A percentile compares a stretch with the other conserved stretches of the same genome.
These are phyloP conservation scores for Stichopus chloronotus DNA, from an alignment of 35 echinoderm and acorn worm genomes.

Conservation along the genomic window DNA sequence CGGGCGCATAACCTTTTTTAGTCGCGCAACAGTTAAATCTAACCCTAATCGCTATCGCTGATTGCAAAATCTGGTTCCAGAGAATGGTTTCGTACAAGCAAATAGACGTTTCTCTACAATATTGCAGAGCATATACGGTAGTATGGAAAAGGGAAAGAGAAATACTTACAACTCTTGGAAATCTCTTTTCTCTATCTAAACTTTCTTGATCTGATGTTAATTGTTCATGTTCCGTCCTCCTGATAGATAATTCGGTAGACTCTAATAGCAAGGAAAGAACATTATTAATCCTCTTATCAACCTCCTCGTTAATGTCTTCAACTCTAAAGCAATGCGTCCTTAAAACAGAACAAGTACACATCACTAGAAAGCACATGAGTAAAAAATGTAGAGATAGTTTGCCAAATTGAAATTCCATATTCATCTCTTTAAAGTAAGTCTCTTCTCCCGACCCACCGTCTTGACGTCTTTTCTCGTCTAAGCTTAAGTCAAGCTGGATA, in stretches of 20 bases:
- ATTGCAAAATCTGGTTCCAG: too few species aligned
- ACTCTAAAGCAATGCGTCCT: conserved; percentile 37
- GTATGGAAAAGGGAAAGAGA: background rate
- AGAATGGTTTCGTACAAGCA: too few species aligned
- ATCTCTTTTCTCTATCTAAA: conserved; percentile 49
- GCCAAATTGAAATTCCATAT: conserved; percentile 47
- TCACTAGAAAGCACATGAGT: conserved; percentile 38
- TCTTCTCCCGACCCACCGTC: background rate
- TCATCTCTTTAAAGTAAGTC: background rate
- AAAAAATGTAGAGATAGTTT: conserved; percentile 36
- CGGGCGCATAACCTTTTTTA: too few species aligned
- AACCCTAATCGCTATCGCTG: too few species aligned
- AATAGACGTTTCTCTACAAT: too few species aligned
- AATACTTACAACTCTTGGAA: conserved; percentile 53
- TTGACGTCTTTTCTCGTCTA: too few species aligned
- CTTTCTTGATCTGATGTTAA: conserved; percentile 13
- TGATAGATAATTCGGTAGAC: background rate
- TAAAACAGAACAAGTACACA: conserved; percentile 40
- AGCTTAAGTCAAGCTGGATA: too few species aligned
- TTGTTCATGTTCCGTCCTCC: conserved; percentile 8
- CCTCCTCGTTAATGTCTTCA: background rate
- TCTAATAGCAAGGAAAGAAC: conserved; percentile 35
- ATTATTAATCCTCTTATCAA: conserved; percentile 10
- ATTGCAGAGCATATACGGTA: too few species aligned
- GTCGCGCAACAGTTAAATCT: too few species aligned